These are phyloP conservation scores for Mesochorus sp. DNA, from an alignment of 2,888 invertebrate genomes.

Conservation along the genomic window DNA sequence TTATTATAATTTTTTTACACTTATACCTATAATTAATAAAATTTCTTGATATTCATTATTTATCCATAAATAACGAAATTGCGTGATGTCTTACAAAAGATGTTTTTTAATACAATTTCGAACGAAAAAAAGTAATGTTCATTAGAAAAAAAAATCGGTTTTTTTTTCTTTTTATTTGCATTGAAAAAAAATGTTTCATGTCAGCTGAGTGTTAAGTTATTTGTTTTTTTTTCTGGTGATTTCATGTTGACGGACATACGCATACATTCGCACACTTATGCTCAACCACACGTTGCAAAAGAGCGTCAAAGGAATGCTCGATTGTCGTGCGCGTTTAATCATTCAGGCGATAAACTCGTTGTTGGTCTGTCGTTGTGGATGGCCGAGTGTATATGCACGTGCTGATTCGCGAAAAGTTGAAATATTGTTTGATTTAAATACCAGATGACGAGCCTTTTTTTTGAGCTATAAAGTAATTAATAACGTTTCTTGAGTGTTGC, in stretches of 20 bases:
- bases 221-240: constrained; percentile 27
- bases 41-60: neutral
- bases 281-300: neutral
- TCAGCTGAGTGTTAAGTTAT: constrained; percentile 7
- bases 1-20: no score
- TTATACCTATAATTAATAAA: no score
- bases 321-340: constrained; percentile 56
- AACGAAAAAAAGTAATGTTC: no score
- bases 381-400: constrained; percentile 28
- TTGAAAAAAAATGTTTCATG: constrained; percentile 1
- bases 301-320: constrained; percentile 51
- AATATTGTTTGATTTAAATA: constrained; percentile 9
- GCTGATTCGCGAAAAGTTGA: constrained; percentile 16
- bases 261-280: neutral
- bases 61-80: no score
- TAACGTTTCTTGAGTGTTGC: neutral
- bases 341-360: constrained; percentile 47
- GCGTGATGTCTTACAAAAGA: no score
- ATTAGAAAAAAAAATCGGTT: no score
- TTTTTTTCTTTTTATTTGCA: no score
- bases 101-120: no score
- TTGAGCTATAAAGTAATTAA: neutral
- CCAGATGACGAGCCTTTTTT: neutral
- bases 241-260: neutral
- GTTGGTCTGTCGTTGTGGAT: constrained; percentile 33